Percentiles rank a stretch among this genome's conserved stretches.
These are phyloP conservation scores for Tetrapedia diversipes DNA, from an alignment of 2,888 invertebrate genomes.

Conservation along the genomic window DNA sequence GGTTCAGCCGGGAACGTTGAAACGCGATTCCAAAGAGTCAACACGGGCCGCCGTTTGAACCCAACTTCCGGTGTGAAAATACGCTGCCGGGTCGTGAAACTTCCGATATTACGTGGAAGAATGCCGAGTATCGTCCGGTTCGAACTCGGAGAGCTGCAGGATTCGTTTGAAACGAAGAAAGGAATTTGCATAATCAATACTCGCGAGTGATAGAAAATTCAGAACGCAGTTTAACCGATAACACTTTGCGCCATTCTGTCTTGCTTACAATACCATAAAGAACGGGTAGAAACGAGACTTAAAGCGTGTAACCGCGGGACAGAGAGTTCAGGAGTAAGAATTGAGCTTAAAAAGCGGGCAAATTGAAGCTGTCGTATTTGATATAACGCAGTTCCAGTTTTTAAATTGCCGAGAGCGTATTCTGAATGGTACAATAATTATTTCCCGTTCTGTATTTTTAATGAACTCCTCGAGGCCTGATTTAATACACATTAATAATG, in stretches of 20 bases:
- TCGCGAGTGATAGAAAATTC: slow-evolving; percentile 22
- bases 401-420: neutral
- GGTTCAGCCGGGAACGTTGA: neutral
- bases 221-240: slow-evolving; percentile 11
- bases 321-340: neutral
- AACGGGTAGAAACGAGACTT: neutral
- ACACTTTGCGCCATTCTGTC: neutral
- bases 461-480: neutral
- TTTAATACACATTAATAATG: neutral
- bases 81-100: slow-evolving; percentile 20
- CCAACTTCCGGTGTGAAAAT: slow-evolving; percentile 55
- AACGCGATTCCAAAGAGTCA: slow-evolving; percentile 31
- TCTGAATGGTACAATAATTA: neutral
- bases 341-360: neutral
- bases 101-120: slow-evolving; percentile 54
- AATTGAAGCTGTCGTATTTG: no score
- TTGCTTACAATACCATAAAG: neutral
- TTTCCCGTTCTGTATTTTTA: neutral
- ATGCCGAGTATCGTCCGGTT: slow-evolving; percentile 35
- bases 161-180: slow-evolving; percentile 27
- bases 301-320: neutral
- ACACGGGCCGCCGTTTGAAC: slow-evolving; percentile 29
- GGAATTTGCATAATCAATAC: slow-evolving; percentile 51
- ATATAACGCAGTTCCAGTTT: neutral
- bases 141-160: slow-evolving; percentile 16